Conservation (phyloP, 1,140 invertebrate species). For the Bombus waltoni region DNA sequence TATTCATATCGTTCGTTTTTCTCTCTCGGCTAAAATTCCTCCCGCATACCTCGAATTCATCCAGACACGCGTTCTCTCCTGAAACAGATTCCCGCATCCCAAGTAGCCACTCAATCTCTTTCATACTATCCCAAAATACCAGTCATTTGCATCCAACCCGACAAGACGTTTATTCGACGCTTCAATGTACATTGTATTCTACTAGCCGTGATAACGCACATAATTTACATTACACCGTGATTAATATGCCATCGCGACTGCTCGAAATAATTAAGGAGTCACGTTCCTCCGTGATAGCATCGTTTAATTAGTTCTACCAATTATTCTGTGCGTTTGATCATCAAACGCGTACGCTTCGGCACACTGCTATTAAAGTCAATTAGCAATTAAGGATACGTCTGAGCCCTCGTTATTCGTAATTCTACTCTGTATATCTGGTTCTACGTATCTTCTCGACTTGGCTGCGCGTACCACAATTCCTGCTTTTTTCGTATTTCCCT, state of each 20-base stretch:
- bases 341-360: background rate
- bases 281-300: background rate
- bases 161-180: constrained; percentile 2
- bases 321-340: background rate
- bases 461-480: too few relatives aligned
- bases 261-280: constrained; percentile 4
- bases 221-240: background rate
- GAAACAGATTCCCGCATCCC: constrained; percentile 31
- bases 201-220: background rate
- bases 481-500: background rate
- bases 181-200: background rate
- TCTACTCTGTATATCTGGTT: background rate
- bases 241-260: background rate
- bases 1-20: constrained; percentile 8
- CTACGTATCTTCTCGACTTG: background rate
- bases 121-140: constrained; percentile 5
- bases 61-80: background rate
- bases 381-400: constrained; percentile 5
- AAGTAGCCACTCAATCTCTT: constrained; percentile 42
- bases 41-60: constrained; percentile 18
- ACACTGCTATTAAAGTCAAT: constrained; percentile 26
- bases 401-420: background rate
- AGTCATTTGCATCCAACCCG: constrained; percentile 8
- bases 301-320: constrained; percentile 5
- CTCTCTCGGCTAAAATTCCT: background rate